Base-by-base conservation (phyloP, 2,888 invertebrate species). In the Taphrorychus bicolor region DNA sequence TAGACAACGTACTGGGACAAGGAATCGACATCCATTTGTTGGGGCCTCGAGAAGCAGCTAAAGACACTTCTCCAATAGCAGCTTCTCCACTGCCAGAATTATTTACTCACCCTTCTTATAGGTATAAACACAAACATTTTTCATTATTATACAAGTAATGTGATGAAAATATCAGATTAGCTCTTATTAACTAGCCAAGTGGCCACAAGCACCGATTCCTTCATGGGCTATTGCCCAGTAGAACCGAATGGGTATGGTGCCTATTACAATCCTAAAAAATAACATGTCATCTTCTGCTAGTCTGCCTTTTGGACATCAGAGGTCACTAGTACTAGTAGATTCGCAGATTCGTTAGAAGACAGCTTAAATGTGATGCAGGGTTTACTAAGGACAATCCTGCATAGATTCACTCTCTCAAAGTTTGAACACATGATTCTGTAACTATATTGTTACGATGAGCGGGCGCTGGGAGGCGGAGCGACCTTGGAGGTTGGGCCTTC, bases 211-310 rank as follows among this genome's bases (percentile, higher is more conserved):
- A 88, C 90, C 4, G 93, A 95, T 70, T 90, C 92, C 54, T 95
- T 96, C 81, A 94, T 96, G 89, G 97, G 97, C 18, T 99, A 99
- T 81, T 99, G 99, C 0, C 95, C 99, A 0, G 99, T 99, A 1
- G 97, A 97, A 42, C 92, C 94, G 0, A 94, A 98, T 75, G 99
- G 99, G 5, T 99, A 98, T 80, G 98, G 98, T 5, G 95, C 94
- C 79, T 93, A 94, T 73, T 99, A 99, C 85, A 98, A 98, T 83
- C 92, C 94, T 0, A 92, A 94, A 79, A 86, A 88, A 64, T 89
- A 93, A 77, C 85, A 86, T 74, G 89, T 97, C 76, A 88, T 95
- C 75, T 97, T 97, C 83, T 94, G 95, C 78, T 88, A 96, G 63
- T 91, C 95, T 1, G 93, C 95, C 0, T 96, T 96, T 83, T 88